phyloP scores from a whole-genome alignment of 2,797 vertebrate genomes.

The Sebastes steindachneri region DNA sequence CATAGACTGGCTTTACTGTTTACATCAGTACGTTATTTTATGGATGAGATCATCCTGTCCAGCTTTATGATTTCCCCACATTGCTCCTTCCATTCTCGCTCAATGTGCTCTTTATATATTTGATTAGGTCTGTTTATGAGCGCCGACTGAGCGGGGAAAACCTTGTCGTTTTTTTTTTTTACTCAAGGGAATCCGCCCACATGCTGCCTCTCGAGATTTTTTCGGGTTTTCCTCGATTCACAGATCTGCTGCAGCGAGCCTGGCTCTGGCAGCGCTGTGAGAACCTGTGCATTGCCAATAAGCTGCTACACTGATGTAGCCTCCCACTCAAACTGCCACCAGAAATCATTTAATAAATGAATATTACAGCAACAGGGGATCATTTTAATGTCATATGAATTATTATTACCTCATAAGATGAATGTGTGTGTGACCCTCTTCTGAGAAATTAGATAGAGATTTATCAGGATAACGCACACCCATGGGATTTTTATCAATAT shows the following conservation, averaged over 20 bases:
- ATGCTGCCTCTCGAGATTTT: slow-evolving; percentile 52
- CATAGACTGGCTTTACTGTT: neutral
- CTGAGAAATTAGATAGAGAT: neutral
- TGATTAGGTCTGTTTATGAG: slow-evolving; percentile 56
- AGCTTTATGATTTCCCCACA: slow-evolving; percentile 3
- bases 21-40: neutral
- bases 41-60: neutral
- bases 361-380: slow-evolving; percentile 25
- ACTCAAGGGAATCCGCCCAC: slow-evolving; percentile 71
- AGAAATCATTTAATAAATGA: slow-evolving; percentile 52
- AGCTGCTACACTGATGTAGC: slow-evolving; percentile 44
- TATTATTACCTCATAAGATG: neutral
- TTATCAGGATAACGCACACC: neutral
- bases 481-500: neutral
- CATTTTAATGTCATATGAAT: slow-evolving; percentile 4
- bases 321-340: slow-evolving; percentile 57
- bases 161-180: slow-evolving; percentile 53
- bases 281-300: slow-evolving; percentile 48
- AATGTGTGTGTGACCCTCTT: neutral
- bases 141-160: slow-evolving; percentile 58
- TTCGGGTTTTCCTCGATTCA: slow-evolving; percentile 63
- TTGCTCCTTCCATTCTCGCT: neutral
- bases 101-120: slow-evolving; percentile 44
- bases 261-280: slow-evolving; percentile 61
- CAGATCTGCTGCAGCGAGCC: slow-evolving; percentile 53